Conservation (phyloP, 2,113 vertebrate genomes). For the Alouatta palliata region DNA sequence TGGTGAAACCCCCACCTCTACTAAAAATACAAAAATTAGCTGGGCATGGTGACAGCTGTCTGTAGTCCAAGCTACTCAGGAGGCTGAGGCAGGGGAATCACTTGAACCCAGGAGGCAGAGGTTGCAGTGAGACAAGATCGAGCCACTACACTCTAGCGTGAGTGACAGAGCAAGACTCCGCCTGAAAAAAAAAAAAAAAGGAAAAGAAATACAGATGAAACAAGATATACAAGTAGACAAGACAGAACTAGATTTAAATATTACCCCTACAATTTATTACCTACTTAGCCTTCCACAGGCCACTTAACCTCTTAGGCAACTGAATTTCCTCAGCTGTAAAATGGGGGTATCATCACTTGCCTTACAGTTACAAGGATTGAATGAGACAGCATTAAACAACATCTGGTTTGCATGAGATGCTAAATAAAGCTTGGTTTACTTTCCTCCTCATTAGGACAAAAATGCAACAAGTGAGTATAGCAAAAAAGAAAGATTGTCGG, state of each 20-base stretch:
- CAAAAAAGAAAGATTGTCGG: background rate
- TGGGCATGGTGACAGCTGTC: no score
- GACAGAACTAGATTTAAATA: background rate
- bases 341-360: background rate
- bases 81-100: no score
- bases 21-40: no score
- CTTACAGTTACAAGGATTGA: background rate
- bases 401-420: background rate
- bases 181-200: background rate
- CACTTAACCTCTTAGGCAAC: background rate
- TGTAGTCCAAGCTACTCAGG: no score
- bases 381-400: conserved; percentile 28
- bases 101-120: no score
- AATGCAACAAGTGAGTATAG: conserved; percentile 1
- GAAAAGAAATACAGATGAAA: conserved; percentile 14
- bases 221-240: background rate
- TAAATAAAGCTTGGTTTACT: conserved; percentile 24
- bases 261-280: background rate
- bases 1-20: no score
- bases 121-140: no score
- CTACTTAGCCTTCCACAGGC: background rate
- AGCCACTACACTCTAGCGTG: no score
- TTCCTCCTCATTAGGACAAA: background rate
- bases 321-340: background rate
- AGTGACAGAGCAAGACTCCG: no score